phyloP scores from a whole-genome alignment of 1,140 invertebrate species.

The Neuroterus valhalla region DNA sequence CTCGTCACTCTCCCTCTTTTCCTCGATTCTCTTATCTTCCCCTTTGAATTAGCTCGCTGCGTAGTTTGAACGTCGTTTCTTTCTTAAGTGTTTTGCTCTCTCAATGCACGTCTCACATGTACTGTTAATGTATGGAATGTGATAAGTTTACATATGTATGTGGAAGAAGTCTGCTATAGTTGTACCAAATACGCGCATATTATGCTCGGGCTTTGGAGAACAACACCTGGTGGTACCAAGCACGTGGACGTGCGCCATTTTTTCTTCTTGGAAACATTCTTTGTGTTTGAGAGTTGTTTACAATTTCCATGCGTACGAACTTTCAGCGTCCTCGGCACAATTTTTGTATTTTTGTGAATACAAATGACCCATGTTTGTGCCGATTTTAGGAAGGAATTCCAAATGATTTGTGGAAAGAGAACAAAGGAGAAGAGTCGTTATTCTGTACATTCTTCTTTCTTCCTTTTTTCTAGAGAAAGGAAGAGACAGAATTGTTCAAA shows the following conservation, averaged over 20 bases:
- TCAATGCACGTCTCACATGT: neutral
- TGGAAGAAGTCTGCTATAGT: too few relatives aligned
- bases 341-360: neutral
- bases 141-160: too few relatives aligned
- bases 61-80: constrained; percentile 23
- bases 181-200: too few relatives aligned
- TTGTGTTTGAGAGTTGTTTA: neutral
- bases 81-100: constrained; percentile 4
- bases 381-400: neutral
- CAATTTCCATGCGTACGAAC: neutral
- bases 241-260: neutral
- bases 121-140: too few relatives aligned
- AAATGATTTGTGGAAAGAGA: too few relatives aligned
- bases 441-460: too few relatives aligned
- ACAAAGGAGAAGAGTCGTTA: too few relatives aligned
- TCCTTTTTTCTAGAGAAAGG: too few relatives aligned
- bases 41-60: constrained; percentile 17
- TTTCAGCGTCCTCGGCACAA: neutral
- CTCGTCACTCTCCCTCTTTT: constrained; percentile 19
- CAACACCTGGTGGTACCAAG: constrained; percentile 4
- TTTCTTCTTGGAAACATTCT: neutral
- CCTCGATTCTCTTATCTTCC: constrained; percentile 10
- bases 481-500: too few relatives aligned
- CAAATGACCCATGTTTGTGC: neutral
- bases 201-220: neutral